Percentiles rank a stretch among this genome's conserved stretches.
phyloP scores from a whole-genome alignment of 2,888 invertebrate species.

The Endotricha flammealis region DNA sequence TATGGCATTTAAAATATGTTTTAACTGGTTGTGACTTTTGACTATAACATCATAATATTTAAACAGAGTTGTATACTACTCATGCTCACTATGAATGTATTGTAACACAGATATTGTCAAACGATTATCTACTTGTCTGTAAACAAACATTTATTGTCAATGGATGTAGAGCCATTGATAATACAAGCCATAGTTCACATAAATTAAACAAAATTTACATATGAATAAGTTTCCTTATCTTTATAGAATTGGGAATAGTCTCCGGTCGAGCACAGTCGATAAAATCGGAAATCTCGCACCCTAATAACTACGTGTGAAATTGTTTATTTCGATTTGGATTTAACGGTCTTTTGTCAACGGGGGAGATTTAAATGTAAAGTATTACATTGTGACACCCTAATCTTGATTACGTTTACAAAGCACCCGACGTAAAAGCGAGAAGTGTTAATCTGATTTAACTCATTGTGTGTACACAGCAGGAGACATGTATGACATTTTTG shows the following conservation, averaged over 20 bases:
- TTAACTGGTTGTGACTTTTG: too few relatives aligned
- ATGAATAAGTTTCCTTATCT: slow-evolving; percentile 11
- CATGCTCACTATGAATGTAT: too few relatives aligned
- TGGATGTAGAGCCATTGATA: neutral
- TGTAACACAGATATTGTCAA: neutral
- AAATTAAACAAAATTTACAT: slow-evolving; percentile 15
- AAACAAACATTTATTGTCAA: neutral
- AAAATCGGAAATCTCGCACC: slow-evolving; percentile 46
- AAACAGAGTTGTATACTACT: too few relatives aligned
- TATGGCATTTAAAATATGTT: too few relatives aligned
- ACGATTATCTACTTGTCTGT: neutral
- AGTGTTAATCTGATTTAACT: slow-evolving; percentile 76
- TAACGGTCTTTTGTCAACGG: slow-evolving; percentile 52
- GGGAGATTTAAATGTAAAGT: slow-evolving; percentile 60
- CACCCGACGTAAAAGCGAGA: slow-evolving; percentile 47
- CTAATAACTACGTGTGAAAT: slow-evolving; percentile 56
- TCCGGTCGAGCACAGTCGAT: slow-evolving; percentile 34
- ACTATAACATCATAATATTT: too few relatives aligned
- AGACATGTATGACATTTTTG: slow-evolving; percentile 52
- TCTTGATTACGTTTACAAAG: slow-evolving; percentile 70
- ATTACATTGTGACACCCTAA: slow-evolving; percentile 68
- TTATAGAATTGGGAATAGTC: slow-evolving; percentile 10
- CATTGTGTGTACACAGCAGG: slow-evolving; percentile 67
- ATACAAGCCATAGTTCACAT: slow-evolving; percentile 1
- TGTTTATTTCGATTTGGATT: slow-evolving; percentile 58